Conservation (phyloP, 2,888 invertebrate genomes). For the Glaucopsyche alexis region DNA sequence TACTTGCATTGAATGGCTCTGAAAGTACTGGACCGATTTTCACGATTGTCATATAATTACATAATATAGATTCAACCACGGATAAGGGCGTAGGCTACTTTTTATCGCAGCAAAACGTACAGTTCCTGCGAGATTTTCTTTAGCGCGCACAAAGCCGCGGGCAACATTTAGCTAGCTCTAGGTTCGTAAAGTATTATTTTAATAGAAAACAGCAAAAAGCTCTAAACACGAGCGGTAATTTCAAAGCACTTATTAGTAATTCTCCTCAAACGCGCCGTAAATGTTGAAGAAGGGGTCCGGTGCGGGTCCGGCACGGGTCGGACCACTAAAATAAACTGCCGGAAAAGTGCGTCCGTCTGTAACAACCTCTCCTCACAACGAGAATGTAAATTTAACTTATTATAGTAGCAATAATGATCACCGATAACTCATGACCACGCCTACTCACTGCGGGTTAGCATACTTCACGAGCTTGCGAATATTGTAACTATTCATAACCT, state of each 20-base stretch:
- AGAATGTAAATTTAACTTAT: not conserved
- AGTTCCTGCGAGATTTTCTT: too few relatives aligned
- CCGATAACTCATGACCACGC: not conserved
- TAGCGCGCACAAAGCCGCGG: too few relatives aligned
- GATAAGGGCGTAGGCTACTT: too few relatives aligned
- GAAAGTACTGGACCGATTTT: too few relatives aligned
- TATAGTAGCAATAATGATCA: not conserved
- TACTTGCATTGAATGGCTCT: too few relatives aligned
- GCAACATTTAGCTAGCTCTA: too few relatives aligned
- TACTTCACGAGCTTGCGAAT: too few relatives aligned
- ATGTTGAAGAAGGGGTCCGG: not conserved
- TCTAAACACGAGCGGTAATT: not conserved
- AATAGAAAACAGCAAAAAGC: not conserved
- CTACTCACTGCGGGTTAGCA: too few relatives aligned
- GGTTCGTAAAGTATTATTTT: not conserved
- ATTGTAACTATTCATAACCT: too few relatives aligned
- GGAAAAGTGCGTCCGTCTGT: constrained; percentile 1
- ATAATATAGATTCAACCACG: too few relatives aligned
- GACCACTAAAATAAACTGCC: not conserved
- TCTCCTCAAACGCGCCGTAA: constrained; percentile 1
- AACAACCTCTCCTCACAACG: not conserved
- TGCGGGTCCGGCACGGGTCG: not conserved
- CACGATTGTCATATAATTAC: too few relatives aligned
- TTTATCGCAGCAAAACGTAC: too few relatives aligned
- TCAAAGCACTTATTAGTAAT: not conserved